Evolutionary conservation across 1,140 invertebrate species (phyloP), one percentile per base, ranked within the genome.

Genomic region (Ericerus pela): DNA sequence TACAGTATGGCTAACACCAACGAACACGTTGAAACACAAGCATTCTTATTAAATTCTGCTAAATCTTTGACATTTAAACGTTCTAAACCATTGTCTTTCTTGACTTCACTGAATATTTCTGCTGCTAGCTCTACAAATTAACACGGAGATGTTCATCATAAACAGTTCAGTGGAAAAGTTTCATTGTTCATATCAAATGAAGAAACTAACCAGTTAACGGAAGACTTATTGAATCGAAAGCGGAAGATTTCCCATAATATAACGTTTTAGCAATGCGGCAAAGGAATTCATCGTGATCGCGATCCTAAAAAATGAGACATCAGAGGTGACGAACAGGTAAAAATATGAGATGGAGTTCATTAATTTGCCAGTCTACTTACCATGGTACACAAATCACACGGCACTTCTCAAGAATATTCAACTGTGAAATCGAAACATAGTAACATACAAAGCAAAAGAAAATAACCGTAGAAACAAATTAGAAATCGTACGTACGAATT

Each of bases 1-100:
- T 96, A 96, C 1, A 96, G 72, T 59, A 92, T 71, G 16, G 87
- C 86, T 64, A 91, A 70, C 55, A 87, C 79, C 28, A 92, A 71
- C 0, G 85, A 84, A 65, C 84, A 87, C 1, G 89, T 86, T 0
- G 89, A 89, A 38, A 93, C 81, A 68, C 84, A 88, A 38, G 87
- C 41, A 47, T 47, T 47, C 14, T 47, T 18, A 24, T 47, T 47
- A 14, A 47, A 47, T 47, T 47, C 41, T 2, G 41, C 41, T 18
- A 47, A 18, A 2, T 47, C 41, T 47, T 47, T 47, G 12, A 47
- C 41, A 10, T 47, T 18, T 4, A 47, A 22, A 14, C 41, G 41
- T 22, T 47, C 41, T 22, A 47, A 47, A 4, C 41, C 41, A 24
- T 2, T 5, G 41, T 47, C 41, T 47, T 47, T 47, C 20, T 47